phyloP scores from a whole-genome alignment of 2,113 vertebrate species.

The Thomomys bottae region DNA sequence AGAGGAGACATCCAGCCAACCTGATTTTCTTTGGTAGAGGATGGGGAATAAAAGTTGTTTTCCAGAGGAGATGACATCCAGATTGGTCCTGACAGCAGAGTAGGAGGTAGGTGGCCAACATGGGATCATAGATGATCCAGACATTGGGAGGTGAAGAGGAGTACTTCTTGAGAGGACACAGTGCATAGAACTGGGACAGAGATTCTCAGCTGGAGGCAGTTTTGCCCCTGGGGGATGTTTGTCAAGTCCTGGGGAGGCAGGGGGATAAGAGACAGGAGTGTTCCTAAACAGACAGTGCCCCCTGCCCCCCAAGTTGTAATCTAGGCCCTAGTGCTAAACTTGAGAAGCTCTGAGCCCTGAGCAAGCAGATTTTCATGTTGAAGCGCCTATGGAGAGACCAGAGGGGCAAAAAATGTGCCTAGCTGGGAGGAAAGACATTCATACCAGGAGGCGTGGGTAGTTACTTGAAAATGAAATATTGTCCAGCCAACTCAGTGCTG shows the following conservation, averaged over 20 bases:
- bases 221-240: background rate
- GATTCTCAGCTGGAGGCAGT: background rate
- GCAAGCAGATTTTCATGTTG: background rate
- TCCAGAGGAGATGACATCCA: background rate
- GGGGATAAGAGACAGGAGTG: background rate
- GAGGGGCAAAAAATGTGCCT: background rate
- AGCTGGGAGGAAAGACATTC: background rate
- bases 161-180: background rate
- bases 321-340: background rate
- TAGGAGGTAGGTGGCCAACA: constrained; percentile 3
- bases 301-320: background rate
- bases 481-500: background rate
- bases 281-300: background rate
- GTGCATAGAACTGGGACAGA: background rate
- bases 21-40: background rate
- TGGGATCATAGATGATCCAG: background rate
- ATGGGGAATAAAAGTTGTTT: background rate
- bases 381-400: background rate
- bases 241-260: background rate
- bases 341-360: background rate
- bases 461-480: constrained; percentile 43
- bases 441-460: background rate
- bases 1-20: background rate
- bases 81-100: background rate
- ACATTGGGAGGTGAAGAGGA: background rate